Base-by-base conservation (phyloP, 2,888 invertebrate genomes). In the Clepsis dumicolana region DNA sequence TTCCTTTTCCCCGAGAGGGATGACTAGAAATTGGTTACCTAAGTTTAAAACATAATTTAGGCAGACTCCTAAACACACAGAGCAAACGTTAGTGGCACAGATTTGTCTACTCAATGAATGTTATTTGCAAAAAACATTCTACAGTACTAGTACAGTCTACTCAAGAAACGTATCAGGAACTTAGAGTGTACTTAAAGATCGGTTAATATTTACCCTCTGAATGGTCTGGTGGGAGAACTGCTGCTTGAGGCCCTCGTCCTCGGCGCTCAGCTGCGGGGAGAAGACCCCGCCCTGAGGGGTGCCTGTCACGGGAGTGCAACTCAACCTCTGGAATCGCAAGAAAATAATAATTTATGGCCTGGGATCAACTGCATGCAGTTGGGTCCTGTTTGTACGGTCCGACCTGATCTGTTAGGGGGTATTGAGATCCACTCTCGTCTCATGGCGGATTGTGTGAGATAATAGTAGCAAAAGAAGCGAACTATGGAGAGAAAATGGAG, bases 211-310 rank as follows among this genome's bases (percentile, higher is more conserved):
- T 93, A 93, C 93, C 92, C 93, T 87, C 76, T 93, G 92, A 72
- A 93, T 93, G 63, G 93, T 88, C 78, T 92, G 92, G 75, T 93
- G 92, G 62, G 90, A 89, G 78, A 93, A 87, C 81, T 93, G 93
- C 80, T 93, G 93, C 77, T 93, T 93, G 64, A 93, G 84, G 66
- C 90, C 92, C 65, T 93, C 93, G 73, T 93, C 93, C 73, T 93
- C 93, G 70, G 87, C 87, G 77, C 89, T 92, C 69, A 91, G 84
- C 71, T 89, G 91, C 59, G 91, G 92, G 21, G 91, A 85, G 79
- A 93, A 93, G 65, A 92, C 83, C 65, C 90, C 88, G 65, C 92
- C 91, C 80, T 91, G 92, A 44, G 91, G 91, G 66, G 91, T 90
- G 65, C 92, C 92, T 70, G 90, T 87, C 76, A 88, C 90, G 72